phyloP scores from a whole-genome alignment of 2,797 vertebrate genomes.

The Poecilia velifera region DNA sequence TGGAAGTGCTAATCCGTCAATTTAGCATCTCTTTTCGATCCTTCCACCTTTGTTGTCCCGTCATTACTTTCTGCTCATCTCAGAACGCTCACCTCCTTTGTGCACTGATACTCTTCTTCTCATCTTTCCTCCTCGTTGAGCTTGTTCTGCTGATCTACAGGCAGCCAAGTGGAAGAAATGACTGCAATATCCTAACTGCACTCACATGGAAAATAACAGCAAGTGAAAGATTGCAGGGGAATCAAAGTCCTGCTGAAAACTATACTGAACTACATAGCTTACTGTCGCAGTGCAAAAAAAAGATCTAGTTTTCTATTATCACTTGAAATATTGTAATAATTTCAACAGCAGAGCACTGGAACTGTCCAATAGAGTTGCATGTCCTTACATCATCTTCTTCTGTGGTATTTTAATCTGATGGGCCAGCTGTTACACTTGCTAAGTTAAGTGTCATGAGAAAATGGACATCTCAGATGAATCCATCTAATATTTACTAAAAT shows the following conservation, averaged over 20 bases:
- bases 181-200: conserved; percentile 13
- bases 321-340: neutral
- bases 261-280: conserved; percentile 11
- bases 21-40: conserved; percentile 8
- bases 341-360: conserved; percentile 3
- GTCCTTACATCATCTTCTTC: conserved; percentile 67
- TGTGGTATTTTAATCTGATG: conserved; percentile 13
- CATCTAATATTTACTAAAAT: neutral
- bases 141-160: conserved; percentile 42
- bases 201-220: conserved; percentile 50
- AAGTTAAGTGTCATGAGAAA: conserved; percentile 31
- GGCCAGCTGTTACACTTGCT: conserved; percentile 34
- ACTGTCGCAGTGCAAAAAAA: neutral
- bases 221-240: conserved; percentile 22
- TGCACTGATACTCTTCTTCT: neutral
- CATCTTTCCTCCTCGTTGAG: conserved; percentile 44
- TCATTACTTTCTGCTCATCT: conserved; percentile 12
- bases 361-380: conserved; percentile 49
- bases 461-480: conserved; percentile 20
- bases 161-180: conserved; percentile 46
- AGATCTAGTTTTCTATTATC: conserved; percentile 3
- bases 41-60: neutral
- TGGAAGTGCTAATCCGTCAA: conserved; percentile 1
- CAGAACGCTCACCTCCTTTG: conserved; percentile 13
- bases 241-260: conserved; percentile 23